Base-by-base conservation (phyloP, 2,113 vertebrate species). In the Oryzias melastigma region DNA sequence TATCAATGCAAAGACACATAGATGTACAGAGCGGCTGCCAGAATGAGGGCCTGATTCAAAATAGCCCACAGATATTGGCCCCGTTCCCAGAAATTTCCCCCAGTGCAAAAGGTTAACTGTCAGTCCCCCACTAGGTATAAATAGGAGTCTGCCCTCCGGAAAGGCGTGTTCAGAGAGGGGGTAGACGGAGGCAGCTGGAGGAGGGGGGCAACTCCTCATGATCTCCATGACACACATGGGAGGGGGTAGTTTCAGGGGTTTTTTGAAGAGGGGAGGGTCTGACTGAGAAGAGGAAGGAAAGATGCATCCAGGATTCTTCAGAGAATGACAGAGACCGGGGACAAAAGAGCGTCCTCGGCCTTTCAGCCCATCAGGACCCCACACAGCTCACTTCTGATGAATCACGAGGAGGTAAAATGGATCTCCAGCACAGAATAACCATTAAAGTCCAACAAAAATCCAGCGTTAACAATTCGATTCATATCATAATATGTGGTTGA, bases 61-160 rank as follows among this genome's bases (percentile, higher is more conserved):
- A 70, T 40, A 75, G 77, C 77, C 66, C 73, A 59, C 69, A 74
- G 73, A 85, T 71, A 78, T 85, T 91, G 89, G 89, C 85, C 77
- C 55, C 35, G 29, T 58, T 89, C 87, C 89, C 82, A 86, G 89
- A 87, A 78, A 85, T 88, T 59, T 83, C 80, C 81, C 78, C 77
- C 83, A 84, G 87, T 84, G 87, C 89, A 81, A 91, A 91, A 90
- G 90, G 90, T 90, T 89, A 90, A 86, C 89, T 87, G 89, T 90
- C 89, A 91, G 83, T 88, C 87, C 88, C 87, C 87, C 62, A 81
- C 87, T 87, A 88, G 84, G 90, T 87, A 87, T 85, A 89, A 88
- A 88, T 89, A 91, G 84, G 84, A 79, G 81, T 61, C 82, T 83
- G 79, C 85, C 78, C 82, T 88, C 72, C 84, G 86, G 86, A 87